Percentiles rank a stretch among this genome's conserved stretches.
Conservation (phyloP, 2,113 vertebrate species). For the Phasianus colchicus region DNA sequence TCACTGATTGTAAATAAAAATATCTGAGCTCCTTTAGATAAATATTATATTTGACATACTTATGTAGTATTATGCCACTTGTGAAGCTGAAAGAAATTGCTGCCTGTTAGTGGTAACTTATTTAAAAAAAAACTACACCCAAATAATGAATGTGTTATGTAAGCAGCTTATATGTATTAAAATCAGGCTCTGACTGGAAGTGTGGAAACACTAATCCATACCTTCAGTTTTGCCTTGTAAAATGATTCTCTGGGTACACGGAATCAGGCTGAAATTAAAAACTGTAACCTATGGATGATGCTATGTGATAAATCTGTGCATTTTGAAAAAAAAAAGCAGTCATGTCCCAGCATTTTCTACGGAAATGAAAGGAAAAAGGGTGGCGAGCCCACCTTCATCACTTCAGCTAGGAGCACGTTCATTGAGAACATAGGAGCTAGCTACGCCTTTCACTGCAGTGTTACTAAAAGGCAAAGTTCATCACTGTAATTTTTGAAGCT, state of each 20-base stretch:
- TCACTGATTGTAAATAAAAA: constrained; percentile 2
- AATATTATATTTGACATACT: neutral
- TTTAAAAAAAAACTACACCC: neutral
- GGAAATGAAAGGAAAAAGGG: neutral
- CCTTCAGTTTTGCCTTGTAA: neutral
- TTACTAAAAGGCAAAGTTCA: constrained; percentile 58
- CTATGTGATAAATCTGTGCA: neutral
- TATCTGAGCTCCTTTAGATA: neutral
- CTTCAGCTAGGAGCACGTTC: constrained; percentile 26
- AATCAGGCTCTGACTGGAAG: constrained; percentile 1
- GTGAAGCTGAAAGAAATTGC: constrained; percentile 23
- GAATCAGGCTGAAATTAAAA: neutral
- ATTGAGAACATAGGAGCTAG: constrained; percentile 30
- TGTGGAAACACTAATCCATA: neutral
- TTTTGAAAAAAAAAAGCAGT: neutral
- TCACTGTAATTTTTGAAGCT: constrained; percentile 29
- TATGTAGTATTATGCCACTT: neutral
- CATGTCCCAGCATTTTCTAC: neutral
- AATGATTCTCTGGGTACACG: neutral
- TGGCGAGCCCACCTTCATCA: neutral
- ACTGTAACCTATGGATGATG: neutral
- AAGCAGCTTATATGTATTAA: constrained; percentile 8
- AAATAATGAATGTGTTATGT: constrained; percentile 3
- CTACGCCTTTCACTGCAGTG: constrained; percentile 55
- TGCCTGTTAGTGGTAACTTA: constrained; percentile 34